Base-by-base conservation (phyloP, 2,888 invertebrate species). In the Heliconius charithonia region DNA sequence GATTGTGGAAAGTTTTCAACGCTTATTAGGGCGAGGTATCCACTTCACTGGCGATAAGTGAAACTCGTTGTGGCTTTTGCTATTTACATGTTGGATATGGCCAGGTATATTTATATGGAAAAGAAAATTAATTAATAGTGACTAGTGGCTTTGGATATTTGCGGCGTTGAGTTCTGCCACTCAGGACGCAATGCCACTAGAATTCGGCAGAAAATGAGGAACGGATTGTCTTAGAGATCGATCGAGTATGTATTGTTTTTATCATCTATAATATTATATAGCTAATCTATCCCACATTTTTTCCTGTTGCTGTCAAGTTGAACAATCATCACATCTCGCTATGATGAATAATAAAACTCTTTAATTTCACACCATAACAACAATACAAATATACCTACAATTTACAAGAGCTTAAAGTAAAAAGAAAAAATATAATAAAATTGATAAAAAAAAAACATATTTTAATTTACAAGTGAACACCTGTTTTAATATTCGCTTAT, bases 1-100 rank as follows among this genome's bases (percentile, higher is more conserved):
- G 41, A 37, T n/a, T 74, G 22, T 76, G 71, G 79, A 79, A 79
- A 79, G 79, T 79, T 74, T 62, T 63, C 71, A 74, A 74, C 25
- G 63, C 63, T 37, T 74, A 74, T 74, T 62, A 74, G 74, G 66
- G 71, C 37, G 51, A 75, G 71, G 71, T 71, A 79, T 75, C 75
- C 27, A 65, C 66, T 66, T 71, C 65, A 65, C 45, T 45, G 10
- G 29, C 63, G 45, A 32, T 37, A 25, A 72, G 79, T 79, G 78
- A 79, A 79, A 79, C 75, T 75, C 27, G 78, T 32, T 32, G 32
- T 75, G 65, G 71, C 29, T 79, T 75, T 79, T 56, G 62, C 62
- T 62, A 69, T 74, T 41, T 69, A 67, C 51, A 74, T 78, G 67
- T n/a, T 75, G 12, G 32, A 4, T 56, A 37, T 37, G 9, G 9